phyloP scores from a whole-genome alignment of 2,113 vertebrate species.

The Aplodontia rufa region DNA sequence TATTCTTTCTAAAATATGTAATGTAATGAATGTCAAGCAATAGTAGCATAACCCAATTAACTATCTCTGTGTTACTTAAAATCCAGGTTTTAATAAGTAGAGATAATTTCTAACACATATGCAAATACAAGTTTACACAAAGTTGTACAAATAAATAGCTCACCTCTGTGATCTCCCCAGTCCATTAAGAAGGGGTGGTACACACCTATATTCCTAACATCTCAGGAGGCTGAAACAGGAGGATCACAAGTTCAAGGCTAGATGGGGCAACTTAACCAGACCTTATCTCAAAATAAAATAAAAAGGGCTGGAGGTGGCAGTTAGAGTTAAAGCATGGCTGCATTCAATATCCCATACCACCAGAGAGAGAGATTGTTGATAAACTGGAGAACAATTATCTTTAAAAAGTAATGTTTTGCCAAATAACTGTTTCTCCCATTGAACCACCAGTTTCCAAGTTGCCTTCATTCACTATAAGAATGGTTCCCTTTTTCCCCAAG shows the following conservation, averaged over 20 bases:
- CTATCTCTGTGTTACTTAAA: background rate
- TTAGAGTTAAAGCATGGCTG: too few relatives aligned
- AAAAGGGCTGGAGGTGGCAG: too few relatives aligned
- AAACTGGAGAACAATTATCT: constrained; percentile 72
- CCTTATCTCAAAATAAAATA: too few relatives aligned
- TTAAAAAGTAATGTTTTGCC: constrained; percentile 67
- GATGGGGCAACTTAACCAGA: too few relatives aligned
- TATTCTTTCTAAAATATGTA: background rate
- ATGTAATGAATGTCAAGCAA: background rate
- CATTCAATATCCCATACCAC: too few relatives aligned
- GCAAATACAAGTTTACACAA: constrained; percentile 67
- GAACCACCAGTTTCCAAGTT: constrained; percentile 42
- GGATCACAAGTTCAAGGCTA: too few relatives aligned
- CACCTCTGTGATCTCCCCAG: constrained; percentile 37
- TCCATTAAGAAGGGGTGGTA: constrained; percentile 62
- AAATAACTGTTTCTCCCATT: constrained; percentile 58
- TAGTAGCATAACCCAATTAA: background rate
- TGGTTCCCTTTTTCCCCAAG: constrained; percentile 25
- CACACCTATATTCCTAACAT: too few relatives aligned
- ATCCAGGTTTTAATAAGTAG: background rate
- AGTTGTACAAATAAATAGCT: constrained; percentile 58
- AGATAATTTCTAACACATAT: constrained; percentile 56
- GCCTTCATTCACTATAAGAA: constrained; percentile 58
- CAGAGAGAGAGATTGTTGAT: constrained; percentile 25
- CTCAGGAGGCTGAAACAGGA: too few relatives aligned